These are phyloP conservation scores for Epinotia brunnichana DNA, from an alignment of 2,888 invertebrate genomes.

Conservation along the genomic window DNA sequence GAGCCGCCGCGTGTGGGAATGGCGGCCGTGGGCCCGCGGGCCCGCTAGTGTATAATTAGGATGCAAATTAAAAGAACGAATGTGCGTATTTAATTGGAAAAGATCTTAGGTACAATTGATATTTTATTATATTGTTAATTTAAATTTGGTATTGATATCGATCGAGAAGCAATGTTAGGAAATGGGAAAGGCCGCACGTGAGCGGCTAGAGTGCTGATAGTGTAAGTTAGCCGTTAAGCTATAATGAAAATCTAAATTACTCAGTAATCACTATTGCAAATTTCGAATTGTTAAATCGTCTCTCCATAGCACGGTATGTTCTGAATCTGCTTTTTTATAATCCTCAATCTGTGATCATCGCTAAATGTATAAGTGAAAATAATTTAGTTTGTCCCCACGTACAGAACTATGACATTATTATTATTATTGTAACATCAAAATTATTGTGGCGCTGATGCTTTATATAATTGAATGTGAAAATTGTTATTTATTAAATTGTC, in stretches of 20 bases:
- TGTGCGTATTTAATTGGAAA: conserved; percentile 79
- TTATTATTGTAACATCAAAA: conserved; percentile 63
- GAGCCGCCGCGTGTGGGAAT: conserved; percentile 46
- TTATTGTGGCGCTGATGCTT: conserved; percentile 74
- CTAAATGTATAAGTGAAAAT: conserved; percentile 80
- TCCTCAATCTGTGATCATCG: conserved; percentile 83
- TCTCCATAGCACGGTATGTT: conserved; percentile 82
- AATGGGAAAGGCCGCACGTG: conserved; percentile 67
- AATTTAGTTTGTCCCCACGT: conserved; percentile 73
- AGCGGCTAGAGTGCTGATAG: conserved; percentile 77
- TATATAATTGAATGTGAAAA: conserved; percentile 73
- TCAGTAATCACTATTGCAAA: conserved; percentile 82
- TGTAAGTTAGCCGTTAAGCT: conserved; percentile 81
- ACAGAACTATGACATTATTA: conserved; percentile 66
- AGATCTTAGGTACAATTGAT: conserved; percentile 84
- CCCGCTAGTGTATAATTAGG: conserved; percentile 69
- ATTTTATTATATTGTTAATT: conserved; percentile 84
- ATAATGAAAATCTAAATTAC: conserved; percentile 81
- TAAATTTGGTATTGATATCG: conserved; percentile 82
- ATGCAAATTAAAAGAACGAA: conserved; percentile 70
- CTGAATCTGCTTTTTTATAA: conserved; percentile 82
- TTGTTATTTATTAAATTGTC: conserved; percentile 82
- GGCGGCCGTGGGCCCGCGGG: conserved; percentile 48
- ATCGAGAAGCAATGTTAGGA: conserved; percentile 81
- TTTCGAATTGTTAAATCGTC: conserved; percentile 80